phyloP scores from a whole-genome alignment of 2,113 vertebrate genomes.

The Pogona vitticeps region DNA sequence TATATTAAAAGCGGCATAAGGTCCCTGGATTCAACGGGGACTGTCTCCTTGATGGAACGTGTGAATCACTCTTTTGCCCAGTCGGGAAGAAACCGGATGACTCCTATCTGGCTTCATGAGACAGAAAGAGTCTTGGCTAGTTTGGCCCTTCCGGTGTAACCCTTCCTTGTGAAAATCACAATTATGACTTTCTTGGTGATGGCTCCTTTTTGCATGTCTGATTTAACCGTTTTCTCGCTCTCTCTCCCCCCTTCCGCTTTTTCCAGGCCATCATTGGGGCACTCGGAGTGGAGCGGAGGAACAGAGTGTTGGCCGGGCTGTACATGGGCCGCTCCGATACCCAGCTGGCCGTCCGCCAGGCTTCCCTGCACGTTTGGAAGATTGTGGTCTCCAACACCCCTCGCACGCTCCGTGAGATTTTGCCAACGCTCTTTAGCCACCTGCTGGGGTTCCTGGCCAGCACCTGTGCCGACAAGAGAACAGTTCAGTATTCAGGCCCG shows the following conservation, averaged over 20 bases:
- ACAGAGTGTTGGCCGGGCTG: conserved; percentile 94
- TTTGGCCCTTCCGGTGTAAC: too few relatives aligned
- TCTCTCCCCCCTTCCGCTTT: not conserved
- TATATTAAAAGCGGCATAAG: not conserved
- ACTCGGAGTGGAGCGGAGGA: conserved; percentile 91
- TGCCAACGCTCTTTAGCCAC: conserved; percentile 93
- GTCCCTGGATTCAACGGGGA: not conserved
- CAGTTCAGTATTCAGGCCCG: conserved; percentile 72
- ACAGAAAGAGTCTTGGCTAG: too few relatives aligned
- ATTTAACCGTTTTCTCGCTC: too few relatives aligned
- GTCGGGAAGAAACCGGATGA: too few relatives aligned
- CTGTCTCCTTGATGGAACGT: not conserved
- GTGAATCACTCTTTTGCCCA: too few relatives aligned
- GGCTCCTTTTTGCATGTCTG: accelerated
- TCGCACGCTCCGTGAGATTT: conserved; percentile 92
- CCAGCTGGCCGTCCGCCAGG: conserved; percentile 95
- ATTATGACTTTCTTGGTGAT: not conserved
- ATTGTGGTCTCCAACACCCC: conserved; percentile 98
- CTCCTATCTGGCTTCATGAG: too few relatives aligned
- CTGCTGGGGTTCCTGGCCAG: conserved; percentile 97
- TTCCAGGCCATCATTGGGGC: conserved; percentile 92
- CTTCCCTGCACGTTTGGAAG: conserved; percentile 97
- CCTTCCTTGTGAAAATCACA: not conserved
- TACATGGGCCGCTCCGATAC: conserved; percentile 99
- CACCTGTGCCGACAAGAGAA: conserved; percentile 95